These are phyloP conservation scores for Trachelipus rathkii DNA, from an alignment of 1,140 invertebrate species.

Conservation along the genomic window DNA sequence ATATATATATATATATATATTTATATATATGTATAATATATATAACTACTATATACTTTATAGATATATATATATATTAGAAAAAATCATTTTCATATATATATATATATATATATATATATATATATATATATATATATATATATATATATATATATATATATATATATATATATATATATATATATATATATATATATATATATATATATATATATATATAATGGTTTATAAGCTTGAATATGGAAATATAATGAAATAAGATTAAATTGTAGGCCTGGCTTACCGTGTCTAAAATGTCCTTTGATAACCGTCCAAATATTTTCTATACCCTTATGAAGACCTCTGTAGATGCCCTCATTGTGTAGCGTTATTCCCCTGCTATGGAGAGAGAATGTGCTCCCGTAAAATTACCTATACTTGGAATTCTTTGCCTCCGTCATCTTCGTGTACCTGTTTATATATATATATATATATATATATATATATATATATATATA, in stretches of 20 bases:
- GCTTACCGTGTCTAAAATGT: background rate
- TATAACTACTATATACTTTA: background rate
- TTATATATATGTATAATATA: background rate
- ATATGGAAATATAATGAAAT: background rate
- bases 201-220: background rate
- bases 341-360: background rate
- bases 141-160: constrained; percentile 8
- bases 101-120: constrained; percentile 8
- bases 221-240: background rate
- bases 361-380: too few species aligned
- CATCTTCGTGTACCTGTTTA: too few species aligned
- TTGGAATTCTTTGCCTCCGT: too few species aligned
- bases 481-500: too few species aligned
- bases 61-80: background rate
- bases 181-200: background rate
- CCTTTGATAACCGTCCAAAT: constrained; percentile 2
- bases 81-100: too few species aligned
- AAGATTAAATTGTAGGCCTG: background rate
- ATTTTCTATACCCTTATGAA: background rate
- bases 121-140: constrained; percentile 5
- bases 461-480: too few species aligned
- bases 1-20: too few species aligned
- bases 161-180: constrained; percentile 4
- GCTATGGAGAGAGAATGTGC: too few species aligned
- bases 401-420: too few species aligned